phyloP scores from a whole-genome alignment of 1,140 invertebrate species.

The Drosophila watanabei region DNA sequence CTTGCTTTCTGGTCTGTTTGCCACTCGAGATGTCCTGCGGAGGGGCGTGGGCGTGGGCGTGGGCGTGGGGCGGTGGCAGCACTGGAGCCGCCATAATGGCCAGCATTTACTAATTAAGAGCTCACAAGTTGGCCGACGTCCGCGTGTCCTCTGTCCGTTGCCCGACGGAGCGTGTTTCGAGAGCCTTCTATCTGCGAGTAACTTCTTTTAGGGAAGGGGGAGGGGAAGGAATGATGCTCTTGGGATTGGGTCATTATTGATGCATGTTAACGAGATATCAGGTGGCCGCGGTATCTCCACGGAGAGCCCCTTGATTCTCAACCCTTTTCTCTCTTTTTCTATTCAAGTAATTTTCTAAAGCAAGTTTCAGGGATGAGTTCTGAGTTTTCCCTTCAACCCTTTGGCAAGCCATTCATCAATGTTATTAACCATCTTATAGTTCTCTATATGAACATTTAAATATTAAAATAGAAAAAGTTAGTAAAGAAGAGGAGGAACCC shows the following conservation, averaged over 20 bases:
- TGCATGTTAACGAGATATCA: conserved; percentile 81
- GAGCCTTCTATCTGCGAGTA: conserved; percentile 50
- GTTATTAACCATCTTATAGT: background rate
- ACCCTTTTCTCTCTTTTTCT: conserved; percentile 5
- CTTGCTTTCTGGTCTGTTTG: conserved; percentile 61
- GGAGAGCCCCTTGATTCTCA: conserved; percentile 27
- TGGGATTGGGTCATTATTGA: conserved; percentile 66
- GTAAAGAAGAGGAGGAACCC: background rate
- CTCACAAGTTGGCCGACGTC: conserved; percentile 64
- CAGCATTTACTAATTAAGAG: conserved; percentile 82
- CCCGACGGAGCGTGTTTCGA: conserved; percentile 67
- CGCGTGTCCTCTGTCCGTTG: conserved; percentile 14
- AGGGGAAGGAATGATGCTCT: conserved; percentile 8
- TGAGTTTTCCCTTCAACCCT: background rate
- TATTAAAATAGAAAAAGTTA: background rate
- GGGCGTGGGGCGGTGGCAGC: background rate
- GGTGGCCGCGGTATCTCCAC: conserved; percentile 51
- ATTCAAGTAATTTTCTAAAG: background rate
- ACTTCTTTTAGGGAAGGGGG: conserved; percentile 12
- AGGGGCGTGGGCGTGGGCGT: conserved; percentile 5
- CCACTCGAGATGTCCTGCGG: conserved; percentile 46
- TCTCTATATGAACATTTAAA: conserved; percentile 10
- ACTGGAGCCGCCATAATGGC: conserved; percentile 72
- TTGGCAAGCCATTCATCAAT: background rate
- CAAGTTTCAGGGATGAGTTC: background rate